These are phyloP conservation scores for Metellina segmentata DNA, from an alignment of 2,888 invertebrate species.

Conservation along the genomic window DNA sequence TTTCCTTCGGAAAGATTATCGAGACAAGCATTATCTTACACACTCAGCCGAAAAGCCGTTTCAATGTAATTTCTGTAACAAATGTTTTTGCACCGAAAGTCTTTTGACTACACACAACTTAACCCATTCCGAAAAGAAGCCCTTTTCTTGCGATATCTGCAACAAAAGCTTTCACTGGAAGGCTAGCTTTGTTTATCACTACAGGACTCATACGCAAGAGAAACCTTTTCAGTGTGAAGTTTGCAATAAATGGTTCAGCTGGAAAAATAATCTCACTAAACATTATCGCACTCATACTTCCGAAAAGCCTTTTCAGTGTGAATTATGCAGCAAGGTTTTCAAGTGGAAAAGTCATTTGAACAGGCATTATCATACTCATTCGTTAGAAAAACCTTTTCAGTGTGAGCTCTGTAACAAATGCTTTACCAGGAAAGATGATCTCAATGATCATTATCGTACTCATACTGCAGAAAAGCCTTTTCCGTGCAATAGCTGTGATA, in stretches of 20 bases:
- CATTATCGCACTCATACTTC: constrained; percentile 15
- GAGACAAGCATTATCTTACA: not conserved
- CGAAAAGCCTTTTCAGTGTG: constrained; percentile 13
- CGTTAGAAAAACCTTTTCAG: constrained; percentile 1
- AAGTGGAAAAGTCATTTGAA: not conserved
- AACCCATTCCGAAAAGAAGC: not conserved
- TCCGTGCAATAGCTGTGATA: too few species aligned
- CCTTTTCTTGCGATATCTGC: not conserved
- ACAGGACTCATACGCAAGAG: not conserved
- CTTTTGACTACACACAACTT: not conserved
- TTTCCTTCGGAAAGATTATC: not conserved
- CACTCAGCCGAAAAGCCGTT: not conserved
- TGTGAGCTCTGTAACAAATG: constrained; percentile 31
- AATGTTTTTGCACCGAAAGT: not conserved
- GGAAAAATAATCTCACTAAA: not conserved
- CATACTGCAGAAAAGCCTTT: constrained; percentile 12
- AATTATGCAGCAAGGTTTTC: constrained; percentile 6
- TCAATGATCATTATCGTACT: constrained; percentile 2
- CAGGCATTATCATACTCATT: not conserved
- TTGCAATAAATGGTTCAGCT: constrained; percentile 16
- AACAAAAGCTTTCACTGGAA: not conserved
- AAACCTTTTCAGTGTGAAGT: constrained; percentile 6
- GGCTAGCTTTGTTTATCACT: not conserved
- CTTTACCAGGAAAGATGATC: constrained; percentile 4
- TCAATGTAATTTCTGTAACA: not conserved